Evolutionary conservation across 2,113 vertebrate species (phyloP), one percentile per base, ranked within the genome.

Genomic region (Campylorhamphus procurvoides): DNA sequence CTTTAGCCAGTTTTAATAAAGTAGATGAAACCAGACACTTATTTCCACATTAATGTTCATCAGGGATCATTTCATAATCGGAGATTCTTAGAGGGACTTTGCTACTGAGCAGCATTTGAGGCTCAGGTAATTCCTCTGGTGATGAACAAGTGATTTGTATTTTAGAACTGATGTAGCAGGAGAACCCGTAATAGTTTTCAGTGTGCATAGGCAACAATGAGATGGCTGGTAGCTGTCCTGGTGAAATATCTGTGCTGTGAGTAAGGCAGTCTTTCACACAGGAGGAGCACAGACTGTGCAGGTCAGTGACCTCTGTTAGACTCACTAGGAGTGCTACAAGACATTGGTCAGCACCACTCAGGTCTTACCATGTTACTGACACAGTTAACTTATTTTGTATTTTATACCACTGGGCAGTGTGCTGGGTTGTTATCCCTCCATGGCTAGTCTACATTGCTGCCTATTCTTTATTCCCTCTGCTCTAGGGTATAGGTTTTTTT

Each of bases 381-480:
- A 35, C 3, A 33, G 35, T 18, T 53, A 25, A 40, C 6, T 46
- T 31, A 3, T 18, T 67, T 53, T 71, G 4, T 14, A 18, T 28
- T 69, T 50, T 63, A 14, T 0, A 14, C 10, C 16, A 11, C 0
- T 25, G 14, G 44, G 20, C 50, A 20, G 14, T 2, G 13, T 15
- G 10, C 23, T 25, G 7, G 4, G 13, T 22, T 42, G 25, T 40
- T 3, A 1, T 68, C 22, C 58, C 59, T n/a, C 52, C 1, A 0
- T 3, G 35, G 14, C 56, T 58, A 11, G 19, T 85, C 63, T 72
- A 15, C 2, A 0, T 3, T 72, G 39, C 31, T 77, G 42, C 25
- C n/a, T 49, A 6, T 1, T 4, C 12, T 60, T 47, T n/a, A 8
- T 16, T 83, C 28, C 9, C 22, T 81, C n/a, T 0, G 0, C 10